A percentile compares a stretch with the other conserved stretches of the same genome.
phyloP scores from a whole-genome alignment of 2,888 invertebrate genomes.

The Andrena dorsata region DNA sequence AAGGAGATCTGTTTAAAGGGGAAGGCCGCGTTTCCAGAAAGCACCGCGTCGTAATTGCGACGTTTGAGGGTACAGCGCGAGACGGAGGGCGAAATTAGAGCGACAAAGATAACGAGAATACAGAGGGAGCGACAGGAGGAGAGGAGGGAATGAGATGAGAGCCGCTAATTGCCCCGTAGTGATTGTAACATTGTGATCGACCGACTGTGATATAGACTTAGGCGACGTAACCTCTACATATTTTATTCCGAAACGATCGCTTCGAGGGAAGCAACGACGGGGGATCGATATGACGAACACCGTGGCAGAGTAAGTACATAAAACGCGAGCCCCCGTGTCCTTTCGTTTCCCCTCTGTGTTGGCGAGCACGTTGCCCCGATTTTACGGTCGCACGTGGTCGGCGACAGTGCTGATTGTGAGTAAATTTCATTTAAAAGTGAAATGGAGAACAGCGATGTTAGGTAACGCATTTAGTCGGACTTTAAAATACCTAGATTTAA shows the following conservation, averaged over 20 bases:
- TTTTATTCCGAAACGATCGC: slow-evolving; percentile 15
- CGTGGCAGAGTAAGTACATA: slow-evolving; percentile 65
- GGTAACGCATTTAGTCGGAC: background rate
- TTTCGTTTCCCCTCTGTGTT: slow-evolving; percentile 12
- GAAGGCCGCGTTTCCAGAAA: slow-evolving; percentile 3
- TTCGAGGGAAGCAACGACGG: background rate
- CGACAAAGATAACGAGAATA: slow-evolving; percentile 7
- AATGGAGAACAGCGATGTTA: background rate
- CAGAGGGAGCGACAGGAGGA: background rate
- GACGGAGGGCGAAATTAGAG: background rate
- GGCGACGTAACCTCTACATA: slow-evolving; percentile 44
- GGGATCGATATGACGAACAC: slow-evolving; percentile 34
- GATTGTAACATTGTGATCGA: slow-evolving; percentile 67
- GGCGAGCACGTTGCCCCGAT: background rate
- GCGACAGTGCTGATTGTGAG: background rate
- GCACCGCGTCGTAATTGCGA: slow-evolving; percentile 22
- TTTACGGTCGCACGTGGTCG: background rate
- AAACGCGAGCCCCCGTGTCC: background rate
- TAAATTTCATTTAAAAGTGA: slow-evolving; percentile 3
- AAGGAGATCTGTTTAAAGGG: slow-evolving; percentile 21
- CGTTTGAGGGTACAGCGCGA: background rate
- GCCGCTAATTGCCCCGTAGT: slow-evolving; percentile 14
- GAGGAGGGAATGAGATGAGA: slow-evolving; percentile 39
- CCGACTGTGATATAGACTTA: slow-evolving; percentile 72
- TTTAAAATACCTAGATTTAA: background rate